Evolutionary conservation across 2,797 vertebrate genomes (phyloP), one percentile per base, ranked within the genome.

Genomic region (Setipinna tenuifilis): DNA sequence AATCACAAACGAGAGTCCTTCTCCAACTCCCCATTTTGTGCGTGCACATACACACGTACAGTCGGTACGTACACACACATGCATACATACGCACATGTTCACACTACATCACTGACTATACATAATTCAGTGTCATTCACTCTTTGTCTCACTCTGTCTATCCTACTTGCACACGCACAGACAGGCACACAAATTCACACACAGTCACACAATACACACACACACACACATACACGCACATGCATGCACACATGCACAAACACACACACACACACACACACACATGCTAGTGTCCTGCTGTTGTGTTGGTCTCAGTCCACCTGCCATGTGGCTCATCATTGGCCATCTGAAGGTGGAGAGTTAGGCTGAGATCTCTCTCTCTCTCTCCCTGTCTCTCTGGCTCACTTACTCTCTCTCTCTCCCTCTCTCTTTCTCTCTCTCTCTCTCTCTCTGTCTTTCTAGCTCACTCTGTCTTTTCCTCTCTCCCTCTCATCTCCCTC

Each of bases 271-370:
- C 28, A 35, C 65, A 71, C 28, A 71, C 65, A 71, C 65, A 31
- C 12, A 35, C 65, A 71, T 10, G 16, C 28, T 75, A 35, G 28
- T 75, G 28, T 16, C 68, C 68, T 28, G 68, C 68, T 75, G 90
- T 93, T 93, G 90, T 87, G 91, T 91, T 91, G 90, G 90, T 90
- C 92, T 93, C 92, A 91, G 92, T 92, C 92, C 93, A 91, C 92
- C 93, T 92, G 91, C 94, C 93, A 93, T 94, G 94, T 91, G 93
- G 92, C 91, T 91, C 84, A 90, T 93, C 93, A 92, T 93, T 94
- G 94, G 91, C 93, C 93, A 93, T 93, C 94, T 92, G 91, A 93
- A 93, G 93, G 91, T 91, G 91, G 88, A 10, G 57, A 28, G 35
- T 31, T 57, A 25, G 46, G 54, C 10, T 41, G 23, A 57, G 11